These are phyloP conservation scores for Furcifer pardalis DNA, from an alignment of 2,797 vertebrate species.

Conservation along the genomic window DNA sequence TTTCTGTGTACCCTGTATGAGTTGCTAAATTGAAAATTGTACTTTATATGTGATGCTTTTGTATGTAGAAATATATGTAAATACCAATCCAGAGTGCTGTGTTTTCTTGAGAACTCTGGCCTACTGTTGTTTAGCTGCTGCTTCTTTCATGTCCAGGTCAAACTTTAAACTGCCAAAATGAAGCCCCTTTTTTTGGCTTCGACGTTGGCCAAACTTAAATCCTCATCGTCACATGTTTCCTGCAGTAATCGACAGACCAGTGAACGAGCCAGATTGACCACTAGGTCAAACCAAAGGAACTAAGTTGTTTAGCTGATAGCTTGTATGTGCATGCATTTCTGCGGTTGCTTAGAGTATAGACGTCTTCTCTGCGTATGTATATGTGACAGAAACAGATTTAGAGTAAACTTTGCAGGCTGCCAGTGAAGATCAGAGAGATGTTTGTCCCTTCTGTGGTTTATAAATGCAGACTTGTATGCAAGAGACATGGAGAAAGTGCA, in stretches of 20 bases:
- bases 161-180: no score
- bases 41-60: neutral
- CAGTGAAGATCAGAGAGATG: constrained; percentile 36
- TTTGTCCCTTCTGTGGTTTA: constrained; percentile 37
- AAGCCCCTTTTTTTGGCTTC: no score
- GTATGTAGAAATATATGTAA: neutral
- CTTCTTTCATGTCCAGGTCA: no score
- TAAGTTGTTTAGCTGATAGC: neutral
- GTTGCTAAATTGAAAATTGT: no score
- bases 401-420: constrained; percentile 23
- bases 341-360: constrained; percentile 18
- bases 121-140: no score
- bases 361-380: constrained; percentile 6
- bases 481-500: constrained; percentile 43
- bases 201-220: no score
- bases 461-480: constrained; percentile 31
- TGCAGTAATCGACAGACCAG: no score
- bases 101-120: neutral
- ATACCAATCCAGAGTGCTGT: neutral
- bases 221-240: no score
- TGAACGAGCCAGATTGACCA: no score
- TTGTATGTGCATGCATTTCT: neutral
- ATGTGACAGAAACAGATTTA: constrained; percentile 41
- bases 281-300: no score
- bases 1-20: no score